Conservation (phyloP, 2,797 vertebrate genomes). For the Malacoraja senta region DNA sequence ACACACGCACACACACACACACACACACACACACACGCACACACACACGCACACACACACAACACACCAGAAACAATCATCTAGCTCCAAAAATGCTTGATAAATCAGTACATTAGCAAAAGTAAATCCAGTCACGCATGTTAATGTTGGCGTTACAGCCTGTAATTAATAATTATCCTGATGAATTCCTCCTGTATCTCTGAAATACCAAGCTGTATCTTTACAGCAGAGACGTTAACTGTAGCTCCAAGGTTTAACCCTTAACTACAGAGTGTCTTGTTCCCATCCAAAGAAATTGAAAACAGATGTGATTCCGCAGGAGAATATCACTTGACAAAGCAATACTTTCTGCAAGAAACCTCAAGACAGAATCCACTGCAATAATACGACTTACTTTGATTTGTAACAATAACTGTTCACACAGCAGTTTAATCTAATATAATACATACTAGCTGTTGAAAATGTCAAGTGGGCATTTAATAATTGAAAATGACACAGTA, state of each 20-base stretch:
- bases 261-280: background rate
- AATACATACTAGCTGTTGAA: background rate
- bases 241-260: background rate
- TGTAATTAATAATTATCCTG: background rate
- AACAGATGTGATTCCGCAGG: constrained; percentile 12
- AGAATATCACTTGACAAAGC: background rate
- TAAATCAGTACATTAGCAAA: background rate
- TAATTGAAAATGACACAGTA: background rate
- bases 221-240: background rate
- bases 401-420: background rate
- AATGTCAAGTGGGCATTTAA: background rate
- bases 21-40: no score
- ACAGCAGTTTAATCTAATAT: background rate
- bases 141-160: background rate
- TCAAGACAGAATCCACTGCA: background rate
- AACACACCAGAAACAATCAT: background rate
- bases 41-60: no score
- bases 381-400: constrained; percentile 4
- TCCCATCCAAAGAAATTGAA: background rate
- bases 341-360: background rate
- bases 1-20: no score
- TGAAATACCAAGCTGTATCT: background rate
- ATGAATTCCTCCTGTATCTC: background rate
- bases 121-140: background rate
- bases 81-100: background rate